phyloP scores from a whole-genome alignment of 1,140 invertebrate genomes.

The Copidosoma floridanum region DNA sequence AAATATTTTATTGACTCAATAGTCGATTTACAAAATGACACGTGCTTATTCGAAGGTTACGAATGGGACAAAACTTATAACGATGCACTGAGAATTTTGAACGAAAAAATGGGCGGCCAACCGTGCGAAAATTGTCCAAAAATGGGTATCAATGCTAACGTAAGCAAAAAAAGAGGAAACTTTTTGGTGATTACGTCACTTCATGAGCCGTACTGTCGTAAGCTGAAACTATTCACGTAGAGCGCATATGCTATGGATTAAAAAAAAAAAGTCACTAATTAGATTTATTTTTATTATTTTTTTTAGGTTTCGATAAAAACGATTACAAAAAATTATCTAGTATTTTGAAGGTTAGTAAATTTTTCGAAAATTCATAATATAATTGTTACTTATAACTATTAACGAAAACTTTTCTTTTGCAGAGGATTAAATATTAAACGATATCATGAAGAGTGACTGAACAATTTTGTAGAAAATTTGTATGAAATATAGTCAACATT shows the following conservation, averaged over 20 bases:
- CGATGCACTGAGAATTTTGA: not conserved
- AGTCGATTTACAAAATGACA: not conserved
- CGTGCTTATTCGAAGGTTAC: not conserved
- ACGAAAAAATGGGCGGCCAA: not conserved
- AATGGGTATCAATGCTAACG: constrained; percentile 2
- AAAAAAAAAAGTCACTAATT: too few species aligned
- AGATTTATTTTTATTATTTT: too few species aligned
- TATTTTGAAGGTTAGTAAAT: constrained; percentile 16
- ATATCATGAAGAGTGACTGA: too few species aligned
- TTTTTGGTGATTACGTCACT: constrained; percentile 4
- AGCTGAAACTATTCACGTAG: too few species aligned
- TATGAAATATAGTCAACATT: too few species aligned
- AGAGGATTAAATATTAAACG: too few species aligned
- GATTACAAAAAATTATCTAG: too few species aligned
- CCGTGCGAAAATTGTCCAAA: constrained; percentile 1
- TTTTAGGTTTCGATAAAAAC: too few species aligned
- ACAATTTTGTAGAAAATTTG: too few species aligned
- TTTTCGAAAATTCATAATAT: not conserved
- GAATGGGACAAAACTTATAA: constrained; percentile 7
- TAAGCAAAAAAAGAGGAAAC: not conserved
- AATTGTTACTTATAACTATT: too few species aligned
- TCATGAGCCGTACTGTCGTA: constrained; percentile 3
- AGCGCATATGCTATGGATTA: too few species aligned
- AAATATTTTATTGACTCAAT: not conserved
- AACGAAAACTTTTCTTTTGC: too few species aligned